Percentiles rank a stretch among this genome's conserved stretches.
Conservation (phyloP, 2,113 vertebrate species). For the Brachyhypopomus occidentalis region DNA sequence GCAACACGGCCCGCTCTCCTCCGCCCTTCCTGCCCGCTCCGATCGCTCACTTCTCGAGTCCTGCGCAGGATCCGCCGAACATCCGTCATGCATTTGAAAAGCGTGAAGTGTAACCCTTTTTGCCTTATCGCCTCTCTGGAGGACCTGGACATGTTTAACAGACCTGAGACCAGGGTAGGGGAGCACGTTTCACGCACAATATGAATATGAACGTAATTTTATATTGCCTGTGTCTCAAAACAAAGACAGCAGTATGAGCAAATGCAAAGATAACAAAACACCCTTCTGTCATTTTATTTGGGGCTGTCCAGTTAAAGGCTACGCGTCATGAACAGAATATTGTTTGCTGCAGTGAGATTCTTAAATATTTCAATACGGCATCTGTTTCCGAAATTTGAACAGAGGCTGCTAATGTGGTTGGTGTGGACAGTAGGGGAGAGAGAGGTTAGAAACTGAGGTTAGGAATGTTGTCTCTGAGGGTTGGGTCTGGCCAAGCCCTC, state of each 20-base stretch:
- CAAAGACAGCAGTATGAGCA: background rate
- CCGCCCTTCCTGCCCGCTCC: slow-evolving; percentile 49
- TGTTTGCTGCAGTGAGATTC: no score
- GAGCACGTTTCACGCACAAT: background rate
- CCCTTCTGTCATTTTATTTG: no score
- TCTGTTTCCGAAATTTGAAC: no score
- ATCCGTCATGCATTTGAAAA: slow-evolving; percentile 88
- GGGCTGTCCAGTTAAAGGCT: no score
- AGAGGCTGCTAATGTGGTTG: no score
- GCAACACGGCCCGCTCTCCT: slow-evolving; percentile 38
- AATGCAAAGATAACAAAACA: no score
- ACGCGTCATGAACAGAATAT: no score
- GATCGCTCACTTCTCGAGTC: slow-evolving; percentile 46
- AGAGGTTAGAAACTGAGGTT: background rate
- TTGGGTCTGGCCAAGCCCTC: no score
- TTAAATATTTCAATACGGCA: no score
- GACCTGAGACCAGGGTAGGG: slow-evolving; percentile 84
- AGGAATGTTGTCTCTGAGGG: no score
- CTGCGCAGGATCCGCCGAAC: slow-evolving; percentile 44
- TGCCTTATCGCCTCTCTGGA: slow-evolving; percentile 87
- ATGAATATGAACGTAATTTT: background rate
- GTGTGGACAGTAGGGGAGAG: no score
- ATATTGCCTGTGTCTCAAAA: background rate
- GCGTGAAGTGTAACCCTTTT: slow-evolving; percentile 85
- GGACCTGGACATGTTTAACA: slow-evolving; percentile 83